Base-by-base conservation (phyloP, 2,113 vertebrate genomes). In the Trogon surrucura region DNA sequence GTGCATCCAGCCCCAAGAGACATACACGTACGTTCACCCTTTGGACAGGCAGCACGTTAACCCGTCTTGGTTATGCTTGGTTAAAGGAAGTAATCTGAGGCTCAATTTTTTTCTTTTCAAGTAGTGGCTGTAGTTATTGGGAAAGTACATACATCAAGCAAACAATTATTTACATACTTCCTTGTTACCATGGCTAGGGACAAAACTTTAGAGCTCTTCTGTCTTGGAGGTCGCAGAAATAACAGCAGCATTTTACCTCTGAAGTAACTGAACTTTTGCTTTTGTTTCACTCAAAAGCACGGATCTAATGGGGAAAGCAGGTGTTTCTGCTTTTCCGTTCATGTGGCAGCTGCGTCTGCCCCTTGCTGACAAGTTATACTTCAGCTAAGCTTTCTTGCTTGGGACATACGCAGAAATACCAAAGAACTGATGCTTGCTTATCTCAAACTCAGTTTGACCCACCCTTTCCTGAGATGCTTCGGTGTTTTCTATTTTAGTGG, bases 401-500 rank as follows among this genome's bases (percentile, higher is more conserved):
- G 44, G 25, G 47, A 86, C 20, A 62, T 93, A 29, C 53, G 53
- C 26, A 66, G 69, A 84, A 95, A 81, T 92, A 81, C 26, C 56
- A 67, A 95, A 51, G 64, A 88, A 66, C 26, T 77, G 69, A 51
- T 36, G 51, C 36, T 70, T 89, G 45, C 66, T 95, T 95, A 91
- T 95, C 91, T 85, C 58, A 56, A 50, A n/a, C 73, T 87, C 0
- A 0, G 6, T 66, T 75, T 87, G 94, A 80, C 74, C 84, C 94
- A 87, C 91, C 94, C 95, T 85, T 97, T 95, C 95, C 95, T 95
- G 96, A 95, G 89, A 89, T 80, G 58, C 66, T 81, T 89, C 48
- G n/a, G 11, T 80, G 34, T 75, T 96, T 94, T 82, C 74, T 96
- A 32, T 91, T 95, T 85, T 80, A 67, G 84, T 50, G 38, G 26